phyloP scores from a whole-genome alignment of 2,888 invertebrate genomes.

The Julus scandinavius region DNA sequence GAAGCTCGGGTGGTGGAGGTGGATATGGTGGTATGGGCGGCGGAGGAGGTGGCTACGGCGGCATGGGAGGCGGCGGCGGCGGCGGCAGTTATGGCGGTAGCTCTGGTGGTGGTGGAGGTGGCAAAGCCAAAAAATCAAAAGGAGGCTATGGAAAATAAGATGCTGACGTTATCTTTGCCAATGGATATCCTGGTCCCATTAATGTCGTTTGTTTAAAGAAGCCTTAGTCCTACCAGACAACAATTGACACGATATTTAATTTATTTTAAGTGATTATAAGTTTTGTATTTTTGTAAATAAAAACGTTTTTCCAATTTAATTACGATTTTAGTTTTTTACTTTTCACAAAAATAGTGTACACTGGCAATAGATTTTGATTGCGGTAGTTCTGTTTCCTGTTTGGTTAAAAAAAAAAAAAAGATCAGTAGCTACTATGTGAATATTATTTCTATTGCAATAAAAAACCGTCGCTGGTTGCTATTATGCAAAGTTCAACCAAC shows the following conservation, averaged over 20 bases:
- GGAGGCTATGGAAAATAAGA: constrained; percentile 21
- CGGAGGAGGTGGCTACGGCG: neutral
- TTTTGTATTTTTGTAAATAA: constrained; percentile 1
- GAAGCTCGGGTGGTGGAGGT: neutral
- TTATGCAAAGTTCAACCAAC: no score
- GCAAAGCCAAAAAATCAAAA: neutral
- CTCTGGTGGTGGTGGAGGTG: neutral
- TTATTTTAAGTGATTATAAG: neutral
- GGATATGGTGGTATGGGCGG: neutral
- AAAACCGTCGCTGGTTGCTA: no score
- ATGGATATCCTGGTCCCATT: neutral
- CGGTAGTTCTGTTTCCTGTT: no score
- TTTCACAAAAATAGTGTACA: no score
- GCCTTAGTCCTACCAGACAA: neutral
- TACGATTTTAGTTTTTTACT: no score
- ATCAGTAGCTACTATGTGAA: no score
- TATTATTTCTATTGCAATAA: no score
- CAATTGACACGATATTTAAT: neutral
- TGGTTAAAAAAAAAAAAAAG: no score
- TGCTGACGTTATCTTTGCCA: neutral
- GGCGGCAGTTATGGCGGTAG: neutral
- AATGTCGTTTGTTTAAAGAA: neutral
- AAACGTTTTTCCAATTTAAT: no score
- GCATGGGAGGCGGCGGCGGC: neutral
- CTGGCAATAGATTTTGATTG: no score